phyloP scores from a whole-genome alignment of 2,113 vertebrate species.

The Microtus pennsylvanicus region DNA sequence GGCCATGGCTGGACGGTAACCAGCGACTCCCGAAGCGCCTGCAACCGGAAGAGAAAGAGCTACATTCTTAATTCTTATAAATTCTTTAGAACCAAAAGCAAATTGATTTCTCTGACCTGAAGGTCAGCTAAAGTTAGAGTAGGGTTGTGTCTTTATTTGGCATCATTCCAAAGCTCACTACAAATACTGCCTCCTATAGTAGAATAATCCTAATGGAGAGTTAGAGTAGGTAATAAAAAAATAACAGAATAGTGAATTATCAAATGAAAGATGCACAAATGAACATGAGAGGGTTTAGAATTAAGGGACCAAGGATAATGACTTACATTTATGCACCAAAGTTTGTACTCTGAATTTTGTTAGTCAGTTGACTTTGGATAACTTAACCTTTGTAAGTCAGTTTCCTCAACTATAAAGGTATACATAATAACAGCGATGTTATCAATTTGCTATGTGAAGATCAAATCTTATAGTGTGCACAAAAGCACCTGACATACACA shows the following conservation, averaged over 20 bases:
- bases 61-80: conserved; percentile 1
- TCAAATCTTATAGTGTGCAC: neutral
- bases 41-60: too few relatives aligned
- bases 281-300: neutral
- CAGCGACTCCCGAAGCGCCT: too few relatives aligned
- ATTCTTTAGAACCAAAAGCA: neutral
- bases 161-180: neutral
- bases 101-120: neutral
- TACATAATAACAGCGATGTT: neutral
- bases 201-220: neutral
- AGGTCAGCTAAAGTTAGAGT: neutral
- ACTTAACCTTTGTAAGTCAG: neutral
- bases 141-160: neutral
- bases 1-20: too few relatives aligned
- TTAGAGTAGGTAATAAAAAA: neutral
- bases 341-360: neutral
- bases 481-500: neutral
- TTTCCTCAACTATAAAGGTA: neutral
- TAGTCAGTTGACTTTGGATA: neutral
- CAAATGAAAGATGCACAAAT: neutral
- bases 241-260: neutral
- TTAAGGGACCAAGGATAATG: neutral
- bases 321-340: neutral
- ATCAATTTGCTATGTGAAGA: neutral
- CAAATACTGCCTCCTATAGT: neutral